Percentiles rank a stretch among this genome's conserved stretches.
Conservation (phyloP, 2,888 invertebrate genomes). For the Tetragonula carbonaria region DNA sequence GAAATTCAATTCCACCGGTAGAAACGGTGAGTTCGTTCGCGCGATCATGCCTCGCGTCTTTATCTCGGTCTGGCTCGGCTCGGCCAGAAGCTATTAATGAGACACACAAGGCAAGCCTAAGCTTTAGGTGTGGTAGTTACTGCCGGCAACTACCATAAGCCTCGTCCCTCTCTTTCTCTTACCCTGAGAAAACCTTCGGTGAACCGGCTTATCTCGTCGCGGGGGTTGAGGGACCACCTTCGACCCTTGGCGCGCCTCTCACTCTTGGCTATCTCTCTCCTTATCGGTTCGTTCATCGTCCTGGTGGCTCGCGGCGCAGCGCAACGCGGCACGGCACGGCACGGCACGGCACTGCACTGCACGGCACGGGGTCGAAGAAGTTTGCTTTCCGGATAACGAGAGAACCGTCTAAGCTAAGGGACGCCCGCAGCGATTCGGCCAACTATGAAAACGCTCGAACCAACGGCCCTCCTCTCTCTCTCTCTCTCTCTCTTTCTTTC, state of each 20-base stretch:
- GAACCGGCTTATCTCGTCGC: constrained; percentile 59
- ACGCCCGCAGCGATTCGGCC: constrained; percentile 56
- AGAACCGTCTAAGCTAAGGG: constrained; percentile 59
- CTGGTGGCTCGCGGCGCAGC: constrained; percentile 29
- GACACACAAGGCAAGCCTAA: constrained; percentile 15
- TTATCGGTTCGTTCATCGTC: constrained; percentile 71
- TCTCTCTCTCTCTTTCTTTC: too few species aligned
- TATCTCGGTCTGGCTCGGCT: constrained; percentile 29
- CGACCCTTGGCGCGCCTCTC: constrained; percentile 29
- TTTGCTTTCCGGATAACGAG: constrained; percentile 71
- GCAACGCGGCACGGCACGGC: too few species aligned
- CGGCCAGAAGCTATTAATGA: constrained; percentile 46
- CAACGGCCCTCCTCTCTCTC: not conserved
- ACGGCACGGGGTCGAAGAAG: constrained; percentile 55
- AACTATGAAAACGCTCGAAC: constrained; percentile 66
- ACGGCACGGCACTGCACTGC: too few species aligned
- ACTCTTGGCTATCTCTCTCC: not conserved
- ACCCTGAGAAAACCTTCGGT: constrained; percentile 35
- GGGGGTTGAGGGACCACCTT: constrained; percentile 32
- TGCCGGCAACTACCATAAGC: constrained; percentile 30
- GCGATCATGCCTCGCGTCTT: constrained; percentile 47
- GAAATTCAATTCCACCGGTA: constrained; percentile 33
- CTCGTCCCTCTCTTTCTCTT: not conserved
- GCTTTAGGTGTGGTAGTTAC: not conserved
- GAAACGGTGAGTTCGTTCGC: constrained; percentile 32